Evolutionary conservation across 2,797 vertebrate species (phyloP), one percentile per base, ranked within the genome.

Genomic region (Acrossocheilus wenchowensis): DNA sequence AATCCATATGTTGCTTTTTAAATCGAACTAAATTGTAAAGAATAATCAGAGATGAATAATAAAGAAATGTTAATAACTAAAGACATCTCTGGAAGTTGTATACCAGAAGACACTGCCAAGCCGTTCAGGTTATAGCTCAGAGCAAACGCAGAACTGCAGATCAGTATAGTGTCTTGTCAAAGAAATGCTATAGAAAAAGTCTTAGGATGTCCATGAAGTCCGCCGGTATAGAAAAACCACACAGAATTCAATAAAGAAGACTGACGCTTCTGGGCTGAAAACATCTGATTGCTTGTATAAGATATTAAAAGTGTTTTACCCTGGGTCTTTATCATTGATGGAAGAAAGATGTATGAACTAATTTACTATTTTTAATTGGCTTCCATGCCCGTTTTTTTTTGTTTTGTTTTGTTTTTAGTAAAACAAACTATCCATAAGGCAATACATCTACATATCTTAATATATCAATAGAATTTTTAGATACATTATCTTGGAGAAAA

Each of bases 201-300:
- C 66, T 14, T 19, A 30, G 36, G 45, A 69, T 71, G 75, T 72
- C 66, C 84, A 80, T 85, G 84, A 85, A 79, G 19, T 60, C 36
- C 11, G 19, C 12, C 12, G n/a, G 66, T 60, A 72, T 45, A 43
- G 36, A 71, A 43, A 78, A 78, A 85, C 52, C 52, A 45, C 36
- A 45, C 23, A 12, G 6, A 50, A 57, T 71, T 71, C 74, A 78
- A 69, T 60, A 48, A 62, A 85, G 34, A 30, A 45, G 48, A n/a
- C 14, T 26, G 7, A 48, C 23, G 26, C 48, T 79, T 85, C 39
- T 19, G 48, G 17, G n/a, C 50, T 85, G 36, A 78, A 78, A 78
- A 68, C 74, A 68, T 78, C 26, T 48, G 39, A 78, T 84, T 85
- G 34, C n/a, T 78, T 71, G 26, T 66, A 75, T 36, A 48, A 19